Evolutionary conservation across 2,113 vertebrate genomes (phyloP).

Genomic region (Odocoileus hemionus): DNA sequence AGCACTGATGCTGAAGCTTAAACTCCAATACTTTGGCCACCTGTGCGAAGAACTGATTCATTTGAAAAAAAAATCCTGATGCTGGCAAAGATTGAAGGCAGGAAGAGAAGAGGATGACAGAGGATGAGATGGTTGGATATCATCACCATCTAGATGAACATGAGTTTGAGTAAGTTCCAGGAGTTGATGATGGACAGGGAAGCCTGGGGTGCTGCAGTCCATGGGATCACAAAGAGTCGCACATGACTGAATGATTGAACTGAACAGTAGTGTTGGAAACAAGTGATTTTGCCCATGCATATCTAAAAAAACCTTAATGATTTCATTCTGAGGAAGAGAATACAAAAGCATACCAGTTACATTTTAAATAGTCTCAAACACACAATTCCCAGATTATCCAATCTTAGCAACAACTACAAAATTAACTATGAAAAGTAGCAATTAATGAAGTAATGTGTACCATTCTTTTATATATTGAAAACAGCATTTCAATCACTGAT

Average conservation of each 20-base stretch:
- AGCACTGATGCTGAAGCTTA: neutral
- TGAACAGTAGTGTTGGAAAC: neutral
- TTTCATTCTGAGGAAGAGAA: neutral
- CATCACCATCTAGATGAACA: neutral
- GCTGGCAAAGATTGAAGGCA: neutral
- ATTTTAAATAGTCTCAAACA: constrained; percentile 3
- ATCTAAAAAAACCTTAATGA: neutral
- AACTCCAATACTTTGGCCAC: neutral
- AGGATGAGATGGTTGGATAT: neutral
- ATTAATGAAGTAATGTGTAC: neutral
- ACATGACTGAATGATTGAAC: neutral
- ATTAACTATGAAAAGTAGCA: neutral
- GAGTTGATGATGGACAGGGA: neutral
- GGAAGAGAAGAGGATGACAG: accelerated
- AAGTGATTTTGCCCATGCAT: neutral
- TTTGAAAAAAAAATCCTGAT: neutral
- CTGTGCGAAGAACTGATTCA: neutral
- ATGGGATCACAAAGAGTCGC: neutral
- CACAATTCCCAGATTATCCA: neutral
- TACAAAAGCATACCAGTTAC: neutral
- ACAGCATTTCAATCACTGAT: neutral
- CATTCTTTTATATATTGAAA: neutral
- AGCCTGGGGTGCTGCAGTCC: neutral
- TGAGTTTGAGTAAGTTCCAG: neutral
- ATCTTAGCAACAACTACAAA: neutral